Evolutionary conservation across 2,113 vertebrate species (phyloP), one percentile per base, ranked within the genome.

Genomic region (Ciconia boyciana): DNA sequence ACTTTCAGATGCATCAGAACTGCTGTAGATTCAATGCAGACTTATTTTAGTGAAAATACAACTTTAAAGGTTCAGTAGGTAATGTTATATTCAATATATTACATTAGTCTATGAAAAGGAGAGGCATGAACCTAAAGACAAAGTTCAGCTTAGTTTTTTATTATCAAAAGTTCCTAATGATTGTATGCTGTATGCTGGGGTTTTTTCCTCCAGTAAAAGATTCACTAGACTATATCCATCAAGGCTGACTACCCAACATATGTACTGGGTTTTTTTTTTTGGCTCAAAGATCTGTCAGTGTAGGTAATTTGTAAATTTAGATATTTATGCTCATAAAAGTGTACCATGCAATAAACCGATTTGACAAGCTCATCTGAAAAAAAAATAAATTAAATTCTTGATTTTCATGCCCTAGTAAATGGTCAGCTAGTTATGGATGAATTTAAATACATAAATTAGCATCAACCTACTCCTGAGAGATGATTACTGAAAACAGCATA

Each of bases 351-450:
- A 79, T 91, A 97, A 95, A 96, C 13, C 72, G 41, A 92, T 93
- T 93, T 97, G 86, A 94, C 84, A 97, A 94, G 77, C 55, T 98
- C 43, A 94, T 93, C 48, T 68, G 78, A 96, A 97, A 97, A 98
- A 97, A 93, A 90, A 62, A 36, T 36, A 97, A 96, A 92, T 68
- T 34, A 78, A 95, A 82, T 69, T 83, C 86, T 96, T 21, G 6
- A 66, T 96, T 97, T 97, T 95, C 94, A 94, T 96, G 91, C 52
- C n/a, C 58, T 87, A 91, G 85, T 92, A 97, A 97, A 84, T 8
- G 65, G 86, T 96, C 49, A 95, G 65, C 91, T 97, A 95, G 89
- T 91, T 91, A 82, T 76, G 79, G 97, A 97, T 95, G 10, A 94
- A 96, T 97, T 96, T 97, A 95, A 97, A 97, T 97, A 87, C 36